These are phyloP conservation scores for Phylloscopus trochiloides DNA, from an alignment of 2,113 vertebrate genomes.

Conservation along the genomic window DNA sequence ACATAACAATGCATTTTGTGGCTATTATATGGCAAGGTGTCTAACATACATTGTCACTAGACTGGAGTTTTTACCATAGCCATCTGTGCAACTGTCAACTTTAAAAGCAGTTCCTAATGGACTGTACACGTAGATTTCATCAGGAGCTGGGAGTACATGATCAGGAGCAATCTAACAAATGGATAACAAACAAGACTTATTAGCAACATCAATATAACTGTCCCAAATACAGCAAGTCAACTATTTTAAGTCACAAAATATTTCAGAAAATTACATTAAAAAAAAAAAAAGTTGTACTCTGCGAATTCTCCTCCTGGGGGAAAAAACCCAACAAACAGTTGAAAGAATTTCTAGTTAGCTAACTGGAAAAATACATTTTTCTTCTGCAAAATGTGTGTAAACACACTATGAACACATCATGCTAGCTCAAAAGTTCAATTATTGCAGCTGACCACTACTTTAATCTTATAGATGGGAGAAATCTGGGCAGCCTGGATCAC, in stretches of 20 bases:
- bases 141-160: conserved; percentile 88
- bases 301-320: not conserved
- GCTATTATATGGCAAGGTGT: not conserved
- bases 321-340: not conserved
- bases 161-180: conserved; percentile 87
- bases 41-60: conserved; percentile 91
- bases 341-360: not conserved
- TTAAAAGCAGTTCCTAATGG: conserved; percentile 92
- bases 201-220: not conserved
- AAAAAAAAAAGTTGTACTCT: not conserved
- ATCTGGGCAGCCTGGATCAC: not conserved
- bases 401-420: not conserved
- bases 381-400: not conserved
- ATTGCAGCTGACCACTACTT: not conserved
- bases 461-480: not conserved
- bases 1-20: not conserved
- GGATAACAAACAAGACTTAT: not conserved
- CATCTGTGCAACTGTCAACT: conserved; percentile 77
- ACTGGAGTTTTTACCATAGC: conserved; percentile 86
- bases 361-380: not conserved
- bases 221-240: not conserved
- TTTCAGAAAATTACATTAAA: not conserved
- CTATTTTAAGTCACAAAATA: not conserved
- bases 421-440: not conserved
- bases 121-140: conserved; percentile 92